Base-by-base conservation (phyloP, 2,888 invertebrate genomes). In the Heliconius ismenius region DNA sequence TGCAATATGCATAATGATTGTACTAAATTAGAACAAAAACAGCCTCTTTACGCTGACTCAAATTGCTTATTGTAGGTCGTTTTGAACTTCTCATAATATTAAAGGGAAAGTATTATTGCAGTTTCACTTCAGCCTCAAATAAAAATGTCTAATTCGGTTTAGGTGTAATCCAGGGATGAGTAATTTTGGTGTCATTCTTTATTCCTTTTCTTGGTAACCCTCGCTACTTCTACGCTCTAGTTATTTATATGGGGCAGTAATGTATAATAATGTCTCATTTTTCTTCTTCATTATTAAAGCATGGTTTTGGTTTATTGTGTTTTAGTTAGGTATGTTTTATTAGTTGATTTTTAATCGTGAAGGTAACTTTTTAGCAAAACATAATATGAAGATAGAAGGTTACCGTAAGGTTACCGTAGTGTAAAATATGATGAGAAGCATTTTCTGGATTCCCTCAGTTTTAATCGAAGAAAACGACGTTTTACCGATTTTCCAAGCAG, bases 1-100 rank as follows among this genome's bases (percentile, higher is more conserved):
- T 91, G 87, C 90, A 91, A 91, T 92, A 92, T 92, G 92, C 91
- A 92, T 92, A 92, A 91, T 90, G 90, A 90, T 91, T 90, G 91
- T 90, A 90, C 89, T 92, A 91, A 91, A 92, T 92, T 92, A 91
- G 90, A 85, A 85, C 84, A 84, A 87, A 86, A 88, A 87, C 84
- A 84, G 87, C 84, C 86, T 88, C 86, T 90, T 90, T 89, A 86
- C 83, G 87, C 84, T 80, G 83, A 88, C 88, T 90, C 85, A 87
- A 90, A 91, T 91, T 91, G 90, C 90, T 90, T 91, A 91, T 88
- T 90, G 89, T 88, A 82, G 83, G 83, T 85, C 82, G 81, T 87
- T 91, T 87, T 85, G 83, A 83, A 84, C 86, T 86, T 81, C 77
- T 82, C 78, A 79, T 80, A 80, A 79, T 80, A 79, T 81, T 81